Percentiles rank a stretch among this genome's conserved stretches.
Conservation (phyloP, 2,888 invertebrate genomes). For the Crossocerus cetratus region DNA sequence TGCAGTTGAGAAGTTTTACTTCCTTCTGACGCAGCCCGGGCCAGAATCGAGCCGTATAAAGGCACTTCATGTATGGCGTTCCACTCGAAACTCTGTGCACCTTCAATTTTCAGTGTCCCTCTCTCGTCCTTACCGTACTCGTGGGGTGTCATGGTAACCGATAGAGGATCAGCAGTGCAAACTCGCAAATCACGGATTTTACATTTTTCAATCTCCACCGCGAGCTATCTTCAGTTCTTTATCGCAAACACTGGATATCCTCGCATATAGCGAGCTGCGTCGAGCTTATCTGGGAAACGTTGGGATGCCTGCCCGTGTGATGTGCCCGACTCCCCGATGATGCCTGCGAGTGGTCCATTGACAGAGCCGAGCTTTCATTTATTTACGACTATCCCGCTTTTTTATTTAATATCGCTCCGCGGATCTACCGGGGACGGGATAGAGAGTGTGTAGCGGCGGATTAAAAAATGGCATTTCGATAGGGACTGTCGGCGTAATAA, state of each 20-base stretch:
- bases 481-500: background rate
- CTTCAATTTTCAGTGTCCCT: background rate
- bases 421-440: background rate
- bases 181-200: background rate
- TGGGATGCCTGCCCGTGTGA: too few relatives aligned
- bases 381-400: background rate
- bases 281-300: background rate
- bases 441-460: too few relatives aligned
- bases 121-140: background rate
- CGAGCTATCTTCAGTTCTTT: background rate
- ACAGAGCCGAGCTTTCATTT: background rate
- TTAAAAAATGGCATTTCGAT: conserved; percentile 3
- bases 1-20: too few relatives aligned
- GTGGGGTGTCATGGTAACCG: too few relatives aligned
- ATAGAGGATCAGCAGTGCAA: background rate
- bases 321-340: too few relatives aligned
- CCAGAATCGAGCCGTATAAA: too few relatives aligned
- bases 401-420: background rate
- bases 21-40: too few relatives aligned
- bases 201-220: background rate
- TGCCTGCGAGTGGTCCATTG: background rate
- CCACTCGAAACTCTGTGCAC: too few relatives aligned
- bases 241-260: background rate
- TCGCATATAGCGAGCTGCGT: background rate
- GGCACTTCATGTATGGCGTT: too few relatives aligned